Evolutionary conservation across 2,797 vertebrate species (phyloP), one percentile per base, ranked within the genome.

Genomic region (Rhabdophis nuchalis): DNA sequence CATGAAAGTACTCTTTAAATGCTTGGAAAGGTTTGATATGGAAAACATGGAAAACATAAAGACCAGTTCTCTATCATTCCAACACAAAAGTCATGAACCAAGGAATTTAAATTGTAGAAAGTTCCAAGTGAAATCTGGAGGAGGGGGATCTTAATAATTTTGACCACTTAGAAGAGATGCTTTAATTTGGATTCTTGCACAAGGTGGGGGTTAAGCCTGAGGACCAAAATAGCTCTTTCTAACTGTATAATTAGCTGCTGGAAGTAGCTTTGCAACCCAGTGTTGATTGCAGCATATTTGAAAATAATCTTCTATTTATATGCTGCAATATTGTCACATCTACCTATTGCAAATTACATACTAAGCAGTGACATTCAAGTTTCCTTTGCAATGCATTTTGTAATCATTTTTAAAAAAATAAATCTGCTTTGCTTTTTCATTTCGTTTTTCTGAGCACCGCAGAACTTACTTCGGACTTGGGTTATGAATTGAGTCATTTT

Each of bases 341-440:
- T 87, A 13, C 13, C 46, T 90, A 86, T 4, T 25, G 41, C 12
- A 91, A 89, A 36, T 36, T 52, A 88, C 57, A 94, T 95, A 85
- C 85, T 90, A 94, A 93, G 3, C 25, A 95, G 56, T 94, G 85
- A 93, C 90, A 94, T 95, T 92, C 58, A 72, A 91, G 25, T 82
- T 85, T 86, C 50, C 50, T 92, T 93, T 89, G 9, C 89, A 46
- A 41, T 61, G 18, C 27, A 36, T 86, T 91, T 54, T 4, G 8
- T 12, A 57, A 11, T 0, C 0, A 54, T 68, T 57, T 86, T 57
- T 27, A 50, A 50, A n/a, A n/a, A n/a, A 46, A 20, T 68, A 41
- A 93, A 54, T 77, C 1, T n/a, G 89, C 85, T 50, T 60, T 58
- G 29, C 32, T 64, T 91, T 64, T 92, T 94, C 41, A 29, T 85